A percentile compares a stretch with the other conserved stretches of the same genome.
phyloP scores from a whole-genome alignment of 2,797 vertebrate genomes.

The Hippocampus kuda region DNA sequence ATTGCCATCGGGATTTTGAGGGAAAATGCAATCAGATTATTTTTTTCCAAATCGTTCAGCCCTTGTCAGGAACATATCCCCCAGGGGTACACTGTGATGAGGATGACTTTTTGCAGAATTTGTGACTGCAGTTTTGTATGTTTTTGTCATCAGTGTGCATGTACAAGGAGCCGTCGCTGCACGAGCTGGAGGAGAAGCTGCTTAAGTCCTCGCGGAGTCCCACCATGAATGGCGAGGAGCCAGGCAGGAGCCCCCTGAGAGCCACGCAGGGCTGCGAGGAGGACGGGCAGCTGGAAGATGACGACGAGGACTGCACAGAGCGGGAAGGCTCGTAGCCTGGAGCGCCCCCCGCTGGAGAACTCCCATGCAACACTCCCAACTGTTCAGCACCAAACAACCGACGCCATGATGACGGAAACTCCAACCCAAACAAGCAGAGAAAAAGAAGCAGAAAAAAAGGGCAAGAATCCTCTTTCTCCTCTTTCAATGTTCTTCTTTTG shows the following conservation, averaged over 20 bases:
- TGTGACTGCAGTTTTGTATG: not conserved
- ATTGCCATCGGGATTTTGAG: too few species aligned
- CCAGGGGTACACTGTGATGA: too few species aligned
- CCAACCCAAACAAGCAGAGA: constrained; percentile 32
- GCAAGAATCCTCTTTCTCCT: constrained; percentile 33
- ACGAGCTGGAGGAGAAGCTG: constrained; percentile 94
- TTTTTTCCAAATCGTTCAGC: too few species aligned
- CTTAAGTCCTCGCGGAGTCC: constrained; percentile 88
- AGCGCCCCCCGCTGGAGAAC: constrained; percentile 52
- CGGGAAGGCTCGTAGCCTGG: constrained; percentile 69
- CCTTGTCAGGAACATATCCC: too few species aligned
- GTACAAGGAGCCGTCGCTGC: constrained; percentile 98
- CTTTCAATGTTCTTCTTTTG: constrained; percentile 30
- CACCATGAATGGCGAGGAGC: constrained; percentile 80
- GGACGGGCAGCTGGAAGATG: constrained; percentile 69
- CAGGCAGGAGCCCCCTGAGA: constrained; percentile 57
- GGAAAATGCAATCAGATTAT: too few species aligned
- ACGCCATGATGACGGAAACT: constrained; percentile 20
- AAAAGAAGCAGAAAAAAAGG: constrained; percentile 37
- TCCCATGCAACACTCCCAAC: constrained; percentile 62
- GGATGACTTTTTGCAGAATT: not conserved
- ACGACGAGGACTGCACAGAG: constrained; percentile 78
- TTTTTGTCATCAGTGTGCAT: constrained; percentile 79
- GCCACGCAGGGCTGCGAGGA: constrained; percentile 11
- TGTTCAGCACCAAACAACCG: constrained; percentile 33